Percentiles rank a stretch among this genome's conserved stretches.
phyloP scores from a whole-genome alignment of 2,797 vertebrate genomes.

The Falco concolor region DNA sequence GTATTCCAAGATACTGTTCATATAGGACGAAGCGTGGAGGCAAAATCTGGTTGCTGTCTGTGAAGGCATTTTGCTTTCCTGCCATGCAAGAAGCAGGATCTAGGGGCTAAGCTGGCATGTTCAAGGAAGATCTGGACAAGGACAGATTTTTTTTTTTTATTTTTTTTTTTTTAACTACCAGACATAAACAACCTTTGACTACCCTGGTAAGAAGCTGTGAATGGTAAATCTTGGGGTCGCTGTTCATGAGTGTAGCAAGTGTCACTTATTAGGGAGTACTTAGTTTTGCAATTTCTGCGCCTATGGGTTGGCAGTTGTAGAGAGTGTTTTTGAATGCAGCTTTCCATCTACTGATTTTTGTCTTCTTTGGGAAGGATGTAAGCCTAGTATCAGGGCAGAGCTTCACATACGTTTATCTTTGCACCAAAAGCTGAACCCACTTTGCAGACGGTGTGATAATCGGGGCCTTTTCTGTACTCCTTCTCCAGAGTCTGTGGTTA shows the following conservation, averaged over 20 bases:
- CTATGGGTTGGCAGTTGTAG: not conserved
- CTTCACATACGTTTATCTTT: not conserved
- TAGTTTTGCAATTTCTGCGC: not conserved
- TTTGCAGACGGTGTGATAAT: not conserved
- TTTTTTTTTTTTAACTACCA: not conserved
- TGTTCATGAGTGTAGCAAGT: not conserved
- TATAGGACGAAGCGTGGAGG: not conserved
- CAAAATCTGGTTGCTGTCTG: not conserved
- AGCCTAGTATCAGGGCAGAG: not conserved
- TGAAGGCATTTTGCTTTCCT: not conserved
- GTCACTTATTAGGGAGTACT: not conserved
- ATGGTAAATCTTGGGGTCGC: not conserved
- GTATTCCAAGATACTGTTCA: not conserved
- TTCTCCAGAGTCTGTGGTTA: not conserved
- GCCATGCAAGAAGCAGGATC: not conserved
- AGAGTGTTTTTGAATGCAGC: not conserved
- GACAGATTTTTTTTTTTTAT: not conserved
- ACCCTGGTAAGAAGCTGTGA: not conserved
- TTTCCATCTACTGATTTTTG: not conserved
- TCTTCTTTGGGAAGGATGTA: not conserved
- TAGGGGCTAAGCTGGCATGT: not conserved
- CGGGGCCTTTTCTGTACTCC: not conserved
- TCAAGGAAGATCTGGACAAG: not conserved
- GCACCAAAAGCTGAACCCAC: not conserved
- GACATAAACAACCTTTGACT: not conserved